Percentiles rank a stretch among this genome's conserved stretches.
phyloP scores from a whole-genome alignment of 64 coral and sea anemone species.

The Dendronephthya gigantea region DNA sequence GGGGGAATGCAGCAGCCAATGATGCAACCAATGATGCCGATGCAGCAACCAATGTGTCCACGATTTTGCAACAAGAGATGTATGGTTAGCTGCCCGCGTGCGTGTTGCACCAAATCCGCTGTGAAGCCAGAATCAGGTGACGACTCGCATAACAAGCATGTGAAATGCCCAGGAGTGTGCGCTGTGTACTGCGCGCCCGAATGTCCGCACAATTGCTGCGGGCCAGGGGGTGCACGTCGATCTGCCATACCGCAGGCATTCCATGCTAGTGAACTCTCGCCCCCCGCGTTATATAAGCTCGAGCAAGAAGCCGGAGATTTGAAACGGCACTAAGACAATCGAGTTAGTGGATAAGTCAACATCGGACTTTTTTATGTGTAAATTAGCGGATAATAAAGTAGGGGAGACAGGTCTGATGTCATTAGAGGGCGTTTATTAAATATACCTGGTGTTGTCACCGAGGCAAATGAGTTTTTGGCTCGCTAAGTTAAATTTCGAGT shows the following conservation, averaged over 20 bases:
- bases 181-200: neutral
- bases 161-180: neutral
- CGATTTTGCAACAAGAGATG: constrained; percentile 6
- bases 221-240: neutral
- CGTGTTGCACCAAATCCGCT: neutral
- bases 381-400: neutral
- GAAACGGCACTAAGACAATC: neutral
- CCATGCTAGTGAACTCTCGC: neutral
- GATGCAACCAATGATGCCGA: neutral
- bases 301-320: constrained; percentile 3
- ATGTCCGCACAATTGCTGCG: constrained; percentile 10
- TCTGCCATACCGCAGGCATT: neutral
- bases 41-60: neutral
- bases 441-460: too few species aligned
- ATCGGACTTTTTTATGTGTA: too few species aligned
- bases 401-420: neutral
- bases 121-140: neutral
- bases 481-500: too few species aligned
- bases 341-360: neutral
- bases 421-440: too few species aligned
- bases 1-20: neutral
- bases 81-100: neutral
- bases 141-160: neutral
- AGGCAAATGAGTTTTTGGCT: too few species aligned
- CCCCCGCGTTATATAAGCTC: neutral